Conservation (phyloP, 2,113 vertebrate genomes). For the Entomyzon cyanotis region DNA sequence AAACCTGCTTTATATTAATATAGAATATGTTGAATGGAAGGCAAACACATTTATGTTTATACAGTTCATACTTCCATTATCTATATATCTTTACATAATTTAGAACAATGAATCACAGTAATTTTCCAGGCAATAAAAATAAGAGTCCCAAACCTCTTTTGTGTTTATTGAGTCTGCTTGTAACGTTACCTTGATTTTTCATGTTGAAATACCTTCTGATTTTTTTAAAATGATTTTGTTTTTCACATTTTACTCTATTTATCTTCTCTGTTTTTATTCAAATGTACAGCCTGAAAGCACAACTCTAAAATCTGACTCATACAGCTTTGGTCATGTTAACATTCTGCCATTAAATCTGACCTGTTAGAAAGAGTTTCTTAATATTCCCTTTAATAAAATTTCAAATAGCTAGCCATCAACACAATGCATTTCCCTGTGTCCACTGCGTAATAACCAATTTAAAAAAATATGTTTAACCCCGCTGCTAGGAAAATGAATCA, state of each 20-base stretch:
- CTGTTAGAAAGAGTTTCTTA: background rate
- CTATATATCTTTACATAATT: slow-evolving; percentile 69
- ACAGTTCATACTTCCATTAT: slow-evolving; percentile 63
- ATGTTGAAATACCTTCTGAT: slow-evolving; percentile 10
- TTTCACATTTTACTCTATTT: background rate
- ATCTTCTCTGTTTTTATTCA: background rate
- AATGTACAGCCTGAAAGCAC: background rate
- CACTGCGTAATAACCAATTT: background rate
- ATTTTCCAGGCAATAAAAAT: slow-evolving; percentile 64
- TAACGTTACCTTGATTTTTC: slow-evolving; percentile 56
- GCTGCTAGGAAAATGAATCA: background rate
- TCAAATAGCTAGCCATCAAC: background rate
- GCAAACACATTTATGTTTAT: slow-evolving; percentile 55
- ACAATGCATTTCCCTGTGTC: background rate
- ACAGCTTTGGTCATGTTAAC: slow-evolving; percentile 23
- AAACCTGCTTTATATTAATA: slow-evolving; percentile 67
- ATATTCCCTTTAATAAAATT: background rate
- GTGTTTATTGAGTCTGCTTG: slow-evolving; percentile 47
- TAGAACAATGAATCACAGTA: slow-evolving; percentile 61
- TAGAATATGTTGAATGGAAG: slow-evolving; percentile 36
- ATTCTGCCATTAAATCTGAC: background rate
- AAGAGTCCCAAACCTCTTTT: slow-evolving; percentile 24
- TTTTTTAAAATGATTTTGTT: background rate
- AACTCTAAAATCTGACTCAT: slow-evolving; percentile 1
- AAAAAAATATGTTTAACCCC: background rate